Conservation (phyloP, 2,888 invertebrate species). For the Galeopsomyia nigrocyanea region DNA sequence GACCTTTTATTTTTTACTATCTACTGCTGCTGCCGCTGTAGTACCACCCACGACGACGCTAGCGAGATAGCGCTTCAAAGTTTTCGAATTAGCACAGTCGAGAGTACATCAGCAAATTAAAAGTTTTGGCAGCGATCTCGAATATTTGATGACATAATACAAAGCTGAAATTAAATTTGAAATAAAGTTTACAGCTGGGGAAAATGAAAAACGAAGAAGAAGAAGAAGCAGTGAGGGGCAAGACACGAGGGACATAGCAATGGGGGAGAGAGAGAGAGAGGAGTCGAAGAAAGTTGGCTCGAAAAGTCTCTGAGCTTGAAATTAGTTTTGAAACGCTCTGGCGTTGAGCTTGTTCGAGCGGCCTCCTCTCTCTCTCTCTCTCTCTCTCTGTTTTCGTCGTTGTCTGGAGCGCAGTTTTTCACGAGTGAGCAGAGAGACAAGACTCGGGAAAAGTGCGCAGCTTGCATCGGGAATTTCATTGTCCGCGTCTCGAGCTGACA, state of each 20-base stretch:
- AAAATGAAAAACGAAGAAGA: not conserved
- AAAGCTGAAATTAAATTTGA: not conserved
- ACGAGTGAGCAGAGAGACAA: not conserved
- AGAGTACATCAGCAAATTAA: no score
- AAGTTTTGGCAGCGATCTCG: no score
- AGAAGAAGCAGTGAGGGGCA: not conserved
- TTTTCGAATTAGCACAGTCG: no score
- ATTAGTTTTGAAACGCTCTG: constrained; percentile 30
- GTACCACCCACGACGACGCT: no score
- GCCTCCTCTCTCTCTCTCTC: not conserved
- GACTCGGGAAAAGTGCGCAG: constrained; percentile 19
- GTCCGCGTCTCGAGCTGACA: constrained; percentile 16
- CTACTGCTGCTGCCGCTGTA: no score
- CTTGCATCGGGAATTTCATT: constrained; percentile 32
- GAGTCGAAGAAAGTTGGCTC: constrained; percentile 9
- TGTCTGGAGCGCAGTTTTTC: constrained; percentile 14
- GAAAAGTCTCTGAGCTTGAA: constrained; percentile 17
- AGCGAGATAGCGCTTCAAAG: no score
- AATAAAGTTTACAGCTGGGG: not conserved
- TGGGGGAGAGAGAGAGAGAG: not conserved
- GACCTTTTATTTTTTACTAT: no score
- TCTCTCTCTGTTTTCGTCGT: constrained; percentile 7
- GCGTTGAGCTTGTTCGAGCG: no score
- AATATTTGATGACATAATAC: no score
- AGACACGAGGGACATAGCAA: not conserved